A percentile compares a stretch with the other conserved stretches of the same genome.
These are phyloP conservation scores for Lateolabrax maculatus DNA, from an alignment of 2,797 vertebrate genomes.

Conservation along the genomic window DNA sequence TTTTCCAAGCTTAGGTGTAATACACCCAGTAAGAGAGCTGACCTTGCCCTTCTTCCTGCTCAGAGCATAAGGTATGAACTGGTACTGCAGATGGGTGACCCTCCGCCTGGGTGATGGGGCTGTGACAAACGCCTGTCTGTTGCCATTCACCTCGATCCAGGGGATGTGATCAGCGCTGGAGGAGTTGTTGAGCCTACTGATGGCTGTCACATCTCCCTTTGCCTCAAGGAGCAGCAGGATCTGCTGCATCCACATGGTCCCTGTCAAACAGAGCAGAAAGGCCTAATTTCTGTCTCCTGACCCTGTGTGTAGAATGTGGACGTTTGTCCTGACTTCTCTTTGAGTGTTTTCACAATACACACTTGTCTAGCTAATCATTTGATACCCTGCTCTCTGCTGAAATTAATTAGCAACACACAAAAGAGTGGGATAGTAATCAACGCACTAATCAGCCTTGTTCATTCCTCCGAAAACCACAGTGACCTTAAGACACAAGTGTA, in stretches of 20 bases:
- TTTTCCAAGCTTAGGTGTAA: neutral
- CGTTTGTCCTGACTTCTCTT: constrained; percentile 18
- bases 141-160: constrained; percentile 72
- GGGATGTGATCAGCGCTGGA: constrained; percentile 53
- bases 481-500: neutral
- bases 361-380: constrained; percentile 14
- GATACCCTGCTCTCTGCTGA: constrained; percentile 16
- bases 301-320: neutral
- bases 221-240: constrained; percentile 75
- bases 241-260: constrained; percentile 83
- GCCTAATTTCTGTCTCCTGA: neutral
- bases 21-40: constrained; percentile 3
- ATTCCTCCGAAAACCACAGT: constrained; percentile 2
- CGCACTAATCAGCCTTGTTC: constrained; percentile 32
- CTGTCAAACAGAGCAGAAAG: constrained; percentile 51
- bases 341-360: constrained; percentile 15
- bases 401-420: constrained; percentile 30
- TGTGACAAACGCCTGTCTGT: constrained; percentile 47
- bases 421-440: constrained; percentile 19
- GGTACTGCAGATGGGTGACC: constrained; percentile 69
- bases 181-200: neutral
- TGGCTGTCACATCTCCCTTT: constrained; percentile 63
- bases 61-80: constrained; percentile 70
- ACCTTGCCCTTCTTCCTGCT: constrained; percentile 78
- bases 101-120: constrained; percentile 61